A percentile compares a stretch with the other conserved stretches of the same genome.
Conservation (phyloP, 2,113 vertebrate species). For the Podarcis muralis region DNA sequence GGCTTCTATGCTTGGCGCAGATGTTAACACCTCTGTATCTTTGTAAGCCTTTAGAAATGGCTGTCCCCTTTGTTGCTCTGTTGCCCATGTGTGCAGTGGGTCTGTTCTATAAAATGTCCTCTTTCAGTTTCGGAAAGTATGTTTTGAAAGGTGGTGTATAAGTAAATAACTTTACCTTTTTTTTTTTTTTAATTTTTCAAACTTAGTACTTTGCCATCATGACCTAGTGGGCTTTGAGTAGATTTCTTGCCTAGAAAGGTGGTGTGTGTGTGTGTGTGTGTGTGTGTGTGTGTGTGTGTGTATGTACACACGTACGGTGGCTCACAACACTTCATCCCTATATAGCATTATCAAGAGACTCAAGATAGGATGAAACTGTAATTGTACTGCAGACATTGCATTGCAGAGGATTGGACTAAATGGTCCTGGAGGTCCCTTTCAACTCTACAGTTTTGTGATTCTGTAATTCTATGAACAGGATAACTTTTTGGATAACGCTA, state of each 20-base stretch:
- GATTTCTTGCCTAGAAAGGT: not conserved
- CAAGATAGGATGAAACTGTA: not conserved
- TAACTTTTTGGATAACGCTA: too few relatives aligned
- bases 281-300: not conserved
- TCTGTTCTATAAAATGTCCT: not conserved
- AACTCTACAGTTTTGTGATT: too few relatives aligned
- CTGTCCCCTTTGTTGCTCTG: not conserved
- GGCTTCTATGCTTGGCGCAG: not conserved
- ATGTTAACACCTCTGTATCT: not conserved
- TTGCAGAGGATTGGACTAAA: too few relatives aligned
- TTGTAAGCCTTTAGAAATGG: accelerated
- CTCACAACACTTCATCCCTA: not conserved
- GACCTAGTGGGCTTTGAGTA: not conserved
- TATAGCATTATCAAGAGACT: not conserved
- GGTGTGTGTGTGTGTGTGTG: too few relatives aligned
- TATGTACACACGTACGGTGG: not conserved
- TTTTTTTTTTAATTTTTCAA: too few relatives aligned
- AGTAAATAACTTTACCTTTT: not conserved
- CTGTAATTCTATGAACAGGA: too few relatives aligned
- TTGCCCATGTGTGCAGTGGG: not conserved
- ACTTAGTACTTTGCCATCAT: too few relatives aligned
- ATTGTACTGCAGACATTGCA: not conserved
- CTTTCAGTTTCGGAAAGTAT: not conserved
- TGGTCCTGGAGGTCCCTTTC: too few relatives aligned
- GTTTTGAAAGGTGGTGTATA: not conserved